Base-by-base conservation (phyloP, 1,140 invertebrate genomes). In the Tribolium castaneum region DNA sequence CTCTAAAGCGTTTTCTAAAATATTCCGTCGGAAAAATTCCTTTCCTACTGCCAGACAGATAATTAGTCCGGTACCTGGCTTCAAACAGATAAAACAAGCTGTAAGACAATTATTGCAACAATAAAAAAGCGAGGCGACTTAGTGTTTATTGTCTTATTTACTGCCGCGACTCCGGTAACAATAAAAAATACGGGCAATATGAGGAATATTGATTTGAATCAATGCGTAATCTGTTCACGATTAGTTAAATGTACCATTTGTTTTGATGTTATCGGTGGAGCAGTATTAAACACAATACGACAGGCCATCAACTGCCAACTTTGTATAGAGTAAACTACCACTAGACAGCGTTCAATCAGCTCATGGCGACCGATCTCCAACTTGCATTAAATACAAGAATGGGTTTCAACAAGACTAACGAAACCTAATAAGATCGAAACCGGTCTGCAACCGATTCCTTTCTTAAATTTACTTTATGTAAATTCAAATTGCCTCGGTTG, bases 391-490 rank as follows among this genome's bases (percentile, higher is more conserved):
- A 45, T 45, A 45, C 39, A 45, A 45, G 39, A 45, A 52, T 14
- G 51, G 51, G 16, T 52, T 52, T 19, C 51, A 13, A 52, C 5
- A 5, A 52, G 4, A 19, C 51, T 16, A 16, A 16, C 16, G 22
- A 59, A 59, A 59, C 16, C 22, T 19, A 59, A 59, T 22, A 59
- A 59, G 22, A 45, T 45, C 22, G 54, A 59, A 59, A 59, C 54
- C 54, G 22, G 14, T 25, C n/a, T 59, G 22, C 54, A 25, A 30
- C 10, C 54, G 54, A 59, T 59, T 59, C 54, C 54, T 22, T 59
- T 59, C 54, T 59, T 25, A 59, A 59, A 59, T 59, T 59, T 59
- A 59, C 54, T 59, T 59, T 59, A 59, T 59, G 54, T 59, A 59
- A 59, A 59, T 59, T 59, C 54, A 25, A 59, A 59, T 59, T 59